Evolutionary conservation across 2,888 invertebrate species (phyloP), one percentile per base, ranked within the genome.

Genomic region (Apamea epomidion): DNA sequence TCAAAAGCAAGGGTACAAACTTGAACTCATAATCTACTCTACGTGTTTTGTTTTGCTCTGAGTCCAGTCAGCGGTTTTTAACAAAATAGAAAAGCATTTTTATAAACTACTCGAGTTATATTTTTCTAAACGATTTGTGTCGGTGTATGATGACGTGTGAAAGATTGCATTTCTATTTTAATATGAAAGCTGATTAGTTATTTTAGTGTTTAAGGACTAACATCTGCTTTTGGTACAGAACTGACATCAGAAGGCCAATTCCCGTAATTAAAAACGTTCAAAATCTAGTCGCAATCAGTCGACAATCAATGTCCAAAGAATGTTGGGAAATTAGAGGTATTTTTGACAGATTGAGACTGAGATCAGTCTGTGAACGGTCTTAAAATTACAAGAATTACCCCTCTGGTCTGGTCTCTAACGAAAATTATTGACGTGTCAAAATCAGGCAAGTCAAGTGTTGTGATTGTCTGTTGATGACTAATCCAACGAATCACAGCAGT

Each of bases 111-210:
- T 79, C 65, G 62, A 68, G 60, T 70, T 14, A 25, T 2, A 51
- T 73, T 67, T 72, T 74, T 74, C 76, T 81, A 72, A n/a, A 67
- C 76, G 73, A 84, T 88, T 60, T 74, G 77, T 76, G 75, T 83
- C 70, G 76, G 80, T 86, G 80, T 84, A 51, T 70, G 62, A 64
- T 86, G 73, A 70, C 37, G 73, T 79, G 62, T 83, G 73, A 82
- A 80, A 87, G 86, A 87, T 88, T 87, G 87, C 87, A 86, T 83
- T 74, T 67, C 64, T 67, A 73, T 58, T 58, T n/a, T 54, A 58
- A 65, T 51, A 54, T 51, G n/a, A 58, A 74, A 71, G 51, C 60
- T 21, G 21, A 62, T 51, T 78, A 62, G 18, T 60, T 54, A 51
- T 51, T 42, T 69, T 25, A 51, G 48, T 37, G 16, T 67, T 68